Conservation (phyloP, 2,797 vertebrate genomes). For the Helicolenus hilgendorfi region DNA sequence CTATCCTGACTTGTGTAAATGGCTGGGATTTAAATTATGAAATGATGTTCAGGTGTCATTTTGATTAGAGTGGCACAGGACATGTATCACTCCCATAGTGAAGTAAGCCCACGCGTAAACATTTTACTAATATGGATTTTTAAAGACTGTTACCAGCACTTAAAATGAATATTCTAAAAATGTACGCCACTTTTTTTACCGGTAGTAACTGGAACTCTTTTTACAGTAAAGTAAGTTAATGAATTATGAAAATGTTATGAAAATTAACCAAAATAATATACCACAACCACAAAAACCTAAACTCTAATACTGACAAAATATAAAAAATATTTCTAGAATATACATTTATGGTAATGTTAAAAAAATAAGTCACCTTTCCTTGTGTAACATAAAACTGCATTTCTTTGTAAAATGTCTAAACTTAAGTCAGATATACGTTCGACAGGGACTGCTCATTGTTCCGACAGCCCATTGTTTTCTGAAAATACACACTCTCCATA, state of each 20-base stretch:
- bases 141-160: neutral
- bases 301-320: neutral
- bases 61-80: conserved; percentile 39
- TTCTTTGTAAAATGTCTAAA: neutral
- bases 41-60: conserved; percentile 60
- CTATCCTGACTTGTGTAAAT: conserved; percentile 44
- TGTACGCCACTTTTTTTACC: neutral
- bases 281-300: neutral
- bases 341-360: too few relatives aligned
- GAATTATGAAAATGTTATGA: neutral
- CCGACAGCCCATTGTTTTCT: too few relatives aligned
- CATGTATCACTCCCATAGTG: conserved; percentile 26
- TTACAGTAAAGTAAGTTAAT: neutral
- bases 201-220: neutral
- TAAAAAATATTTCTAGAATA: neutral
- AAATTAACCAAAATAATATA: neutral
- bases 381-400: too few relatives aligned
- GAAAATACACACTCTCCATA: too few relatives aligned
- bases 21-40: conserved; percentile 53
- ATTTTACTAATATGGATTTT: neutral
- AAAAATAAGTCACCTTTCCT: too few relatives aligned
- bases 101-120: neutral
- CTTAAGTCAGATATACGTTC: neutral
- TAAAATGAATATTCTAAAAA: neutral
- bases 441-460: neutral